Evolutionary conservation across 2,113 vertebrate genomes (phyloP).

Genomic region (Glaucidium brasilianum): DNA sequence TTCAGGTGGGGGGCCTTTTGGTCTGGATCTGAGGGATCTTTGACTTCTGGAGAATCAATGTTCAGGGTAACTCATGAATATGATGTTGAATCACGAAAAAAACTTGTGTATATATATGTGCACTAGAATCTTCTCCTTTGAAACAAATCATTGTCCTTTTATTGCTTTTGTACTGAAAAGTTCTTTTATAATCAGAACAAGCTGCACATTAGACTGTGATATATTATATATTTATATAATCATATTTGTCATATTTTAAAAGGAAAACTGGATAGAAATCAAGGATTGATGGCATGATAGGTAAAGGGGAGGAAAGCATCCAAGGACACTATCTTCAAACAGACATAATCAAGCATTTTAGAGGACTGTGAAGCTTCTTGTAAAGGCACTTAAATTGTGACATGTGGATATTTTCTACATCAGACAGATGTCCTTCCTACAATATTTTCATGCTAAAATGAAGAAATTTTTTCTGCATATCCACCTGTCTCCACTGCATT

Average conservation of each 20-base stretch:
- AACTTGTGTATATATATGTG: background rate
- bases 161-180: background rate
- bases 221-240: background rate
- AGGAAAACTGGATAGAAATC: background rate
- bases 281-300: background rate
- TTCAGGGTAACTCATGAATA: background rate
- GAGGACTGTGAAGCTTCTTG: background rate
- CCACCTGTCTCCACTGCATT: background rate
- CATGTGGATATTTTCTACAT: background rate
- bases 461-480: background rate
- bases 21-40: background rate
- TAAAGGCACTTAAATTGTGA: background rate
- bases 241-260: background rate
- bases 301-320: background rate
- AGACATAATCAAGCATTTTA: background rate
- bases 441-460: background rate
- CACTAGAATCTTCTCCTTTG: background rate
- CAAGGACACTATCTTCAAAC: background rate
- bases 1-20: background rate
- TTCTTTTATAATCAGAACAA: background rate
- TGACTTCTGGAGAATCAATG: background rate
- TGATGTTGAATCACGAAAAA: background rate
- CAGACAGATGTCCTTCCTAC: background rate
- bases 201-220: background rate
- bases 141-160: background rate